Conservation (phyloP, 2,113 vertebrate genomes). For the Gallinago undulata region DNA sequence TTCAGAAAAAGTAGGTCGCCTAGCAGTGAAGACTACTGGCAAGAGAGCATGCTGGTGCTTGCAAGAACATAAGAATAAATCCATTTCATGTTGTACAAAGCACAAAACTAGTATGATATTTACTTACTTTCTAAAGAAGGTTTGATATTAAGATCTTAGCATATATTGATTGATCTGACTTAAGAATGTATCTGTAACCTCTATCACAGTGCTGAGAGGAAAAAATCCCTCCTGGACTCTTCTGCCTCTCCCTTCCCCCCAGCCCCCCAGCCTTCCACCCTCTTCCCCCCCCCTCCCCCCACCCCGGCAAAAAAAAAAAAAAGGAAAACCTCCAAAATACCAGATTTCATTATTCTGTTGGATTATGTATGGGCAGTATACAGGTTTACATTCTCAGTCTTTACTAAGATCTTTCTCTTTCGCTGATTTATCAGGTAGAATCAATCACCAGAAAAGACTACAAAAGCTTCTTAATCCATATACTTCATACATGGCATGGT, state of each 20-base stretch:
- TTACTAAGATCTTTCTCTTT: neutral
- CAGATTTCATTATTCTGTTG: neutral
- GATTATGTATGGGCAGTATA: neutral
- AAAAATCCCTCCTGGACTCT: neutral
- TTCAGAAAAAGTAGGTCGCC: neutral
- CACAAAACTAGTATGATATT: neutral
- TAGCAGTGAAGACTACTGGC: neutral
- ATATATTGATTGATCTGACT: neutral
- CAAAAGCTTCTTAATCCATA: neutral
- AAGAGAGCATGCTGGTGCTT: neutral
- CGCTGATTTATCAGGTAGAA: neutral
- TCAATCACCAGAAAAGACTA: neutral
- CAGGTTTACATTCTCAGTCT: neutral
- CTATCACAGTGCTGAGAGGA: neutral
- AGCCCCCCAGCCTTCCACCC: too few relatives aligned
- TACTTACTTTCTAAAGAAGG: neutral
- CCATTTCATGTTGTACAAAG: neutral
- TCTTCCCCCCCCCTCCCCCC: too few relatives aligned
- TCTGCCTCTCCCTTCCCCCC: too few relatives aligned
- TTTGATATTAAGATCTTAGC: neutral
- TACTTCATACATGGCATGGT: fast-evolving
- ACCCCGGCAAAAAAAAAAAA: neutral
- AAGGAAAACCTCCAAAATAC: neutral
- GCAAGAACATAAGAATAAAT: neutral
- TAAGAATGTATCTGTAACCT: neutral